Evolutionary conservation across 2,797 vertebrate genomes (phyloP).

Genomic region (Xiphophorus birchmanni): DNA sequence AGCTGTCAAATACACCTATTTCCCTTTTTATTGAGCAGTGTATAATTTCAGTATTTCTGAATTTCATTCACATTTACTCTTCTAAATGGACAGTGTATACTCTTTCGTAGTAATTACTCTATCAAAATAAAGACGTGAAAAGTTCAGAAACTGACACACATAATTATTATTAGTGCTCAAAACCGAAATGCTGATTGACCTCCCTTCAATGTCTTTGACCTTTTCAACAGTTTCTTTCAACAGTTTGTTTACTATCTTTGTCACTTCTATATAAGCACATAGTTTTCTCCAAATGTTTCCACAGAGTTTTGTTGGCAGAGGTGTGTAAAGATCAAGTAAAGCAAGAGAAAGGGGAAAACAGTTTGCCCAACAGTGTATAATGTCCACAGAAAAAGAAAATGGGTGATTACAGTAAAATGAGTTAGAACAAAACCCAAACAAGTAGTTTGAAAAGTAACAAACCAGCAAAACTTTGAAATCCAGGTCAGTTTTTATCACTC

Average conservation of each 20-base stretch:
- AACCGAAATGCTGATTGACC: neutral
- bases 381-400: neutral
- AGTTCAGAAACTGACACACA: neutral
- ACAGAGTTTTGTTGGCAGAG: neutral
- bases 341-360: neutral
- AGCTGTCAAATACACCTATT: neutral
- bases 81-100: slow-evolving; percentile 64
- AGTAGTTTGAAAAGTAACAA: neutral
- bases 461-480: neutral
- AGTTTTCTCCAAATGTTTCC: slow-evolving; percentile 1
- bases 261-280: neutral
- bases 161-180: neutral
- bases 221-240: neutral
- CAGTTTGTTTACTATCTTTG: neutral
- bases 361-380: neutral
- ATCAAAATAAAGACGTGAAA: neutral
- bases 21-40: neutral
- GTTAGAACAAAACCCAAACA: neutral
- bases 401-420: neutral
- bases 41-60: slow-evolving; percentile 25
- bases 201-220: neutral
- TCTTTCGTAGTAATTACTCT: slow-evolving; percentile 23
- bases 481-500: neutral
- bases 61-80: slow-evolving; percentile 52
- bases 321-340: neutral